Conservation (phyloP, 2,797 vertebrate species). For the Rhinella marina region DNA sequence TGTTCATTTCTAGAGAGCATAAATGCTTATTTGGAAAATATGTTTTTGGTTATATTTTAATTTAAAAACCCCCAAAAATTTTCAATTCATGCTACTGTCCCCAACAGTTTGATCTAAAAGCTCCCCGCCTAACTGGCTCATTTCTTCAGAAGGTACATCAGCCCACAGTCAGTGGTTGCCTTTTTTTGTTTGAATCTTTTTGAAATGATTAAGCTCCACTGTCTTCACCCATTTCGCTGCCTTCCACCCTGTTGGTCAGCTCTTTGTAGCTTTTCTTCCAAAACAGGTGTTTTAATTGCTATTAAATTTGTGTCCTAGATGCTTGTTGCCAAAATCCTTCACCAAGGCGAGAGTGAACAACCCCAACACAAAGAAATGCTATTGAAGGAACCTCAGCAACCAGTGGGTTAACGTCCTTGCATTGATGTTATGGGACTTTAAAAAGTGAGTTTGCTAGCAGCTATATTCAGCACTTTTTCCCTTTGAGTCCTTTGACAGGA, state of each 20-base stretch:
- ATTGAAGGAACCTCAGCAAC: conserved; percentile 31
- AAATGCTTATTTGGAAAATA: not conserved
- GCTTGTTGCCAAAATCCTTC: conserved; percentile 40
- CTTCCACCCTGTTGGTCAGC: conserved; percentile 19
- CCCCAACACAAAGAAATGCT: conserved; percentile 3
- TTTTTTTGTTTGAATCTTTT: conserved; percentile 10
- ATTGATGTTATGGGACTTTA: conserved; percentile 54
- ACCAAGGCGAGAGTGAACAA: conserved; percentile 6
- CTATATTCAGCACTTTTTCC: conserved; percentile 43
- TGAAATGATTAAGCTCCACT: not conserved
- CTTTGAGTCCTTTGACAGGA: conserved; percentile 45
- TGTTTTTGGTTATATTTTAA: not conserved
- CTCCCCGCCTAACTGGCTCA: not conserved
- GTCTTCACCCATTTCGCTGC: not conserved
- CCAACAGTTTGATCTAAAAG: not conserved
- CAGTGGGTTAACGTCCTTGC: conserved; percentile 29
- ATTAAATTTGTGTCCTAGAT: conserved; percentile 48
- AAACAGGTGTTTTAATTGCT: conserved; percentile 53
- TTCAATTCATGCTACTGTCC: too few species aligned
- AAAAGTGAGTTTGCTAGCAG: conserved; percentile 56
- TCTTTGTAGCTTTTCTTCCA: conserved; percentile 35
- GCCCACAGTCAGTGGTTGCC: conserved; percentile 9
- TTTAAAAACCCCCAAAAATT: not conserved
- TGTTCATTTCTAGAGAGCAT: too few species aligned
- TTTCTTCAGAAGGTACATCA: not conserved